Evolutionary conservation across 2,888 invertebrate genomes (phyloP), one percentile per base, ranked within the genome.

Genomic region (Endotricha flammealis): DNA sequence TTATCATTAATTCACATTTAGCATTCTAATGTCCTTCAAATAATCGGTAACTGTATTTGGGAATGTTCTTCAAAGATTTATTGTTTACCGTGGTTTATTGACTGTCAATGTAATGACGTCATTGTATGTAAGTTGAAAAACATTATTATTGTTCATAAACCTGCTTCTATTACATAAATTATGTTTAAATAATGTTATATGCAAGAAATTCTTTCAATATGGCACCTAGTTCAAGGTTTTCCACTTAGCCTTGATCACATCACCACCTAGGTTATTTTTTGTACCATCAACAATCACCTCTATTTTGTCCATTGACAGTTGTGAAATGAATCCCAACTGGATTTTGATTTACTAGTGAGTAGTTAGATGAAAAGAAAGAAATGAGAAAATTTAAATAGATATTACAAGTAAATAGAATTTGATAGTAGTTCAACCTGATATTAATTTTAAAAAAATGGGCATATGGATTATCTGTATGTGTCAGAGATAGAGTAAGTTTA

Each of bases 71-170:
- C 2, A 2, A 1, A 13, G 11, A 42, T 44, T 55, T 58, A 64
- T 69, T 85, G 82, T 82, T 81, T 83, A 83, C 76, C 56, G 72
- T 79, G 63, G 59, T 71, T 65, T 78, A 76, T 77, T 78, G 80
- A 81, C 82, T 78, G 85, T 81, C 82, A 82, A 78, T 77, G 64
- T 67, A 69, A 79, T 85, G 83, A 86, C 83, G 85, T 85, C 83
- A 85, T 79, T 61, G 60, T 53, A 56, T 64, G 61, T 53, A 53
- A 58, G 64, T 64, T 58, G 34, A 34, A 30, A 42, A 20, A 37
- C 14, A 9, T 27, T 39, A 37, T 39, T 40, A 41, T 45, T 44
- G 34, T 46, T 30, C 10, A 8, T 30, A 27, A 17, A 34, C 12
- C n/a, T n/a, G 11, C 16, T 4, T 12, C 2, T 12, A 20, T 24